phyloP scores from a whole-genome alignment of 2,888 invertebrate genomes.

The Pristionchus exspectatus region DNA sequence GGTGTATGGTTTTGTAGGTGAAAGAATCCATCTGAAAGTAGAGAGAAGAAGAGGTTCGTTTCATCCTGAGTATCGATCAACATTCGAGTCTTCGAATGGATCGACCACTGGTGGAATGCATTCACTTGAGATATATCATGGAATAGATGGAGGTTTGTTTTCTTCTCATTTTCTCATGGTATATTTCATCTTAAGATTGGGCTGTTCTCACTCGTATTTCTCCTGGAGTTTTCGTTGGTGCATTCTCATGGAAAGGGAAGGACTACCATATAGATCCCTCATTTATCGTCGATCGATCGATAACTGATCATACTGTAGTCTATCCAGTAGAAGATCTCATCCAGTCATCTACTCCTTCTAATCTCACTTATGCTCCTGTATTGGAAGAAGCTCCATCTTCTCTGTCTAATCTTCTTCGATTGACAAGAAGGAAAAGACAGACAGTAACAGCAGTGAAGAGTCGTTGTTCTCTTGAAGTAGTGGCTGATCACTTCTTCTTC shows the following conservation, averaged over 20 bases:
- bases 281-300: neutral
- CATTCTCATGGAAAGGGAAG: constrained; percentile 40
- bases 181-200: constrained; percentile 1
- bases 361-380: constrained; percentile 43
- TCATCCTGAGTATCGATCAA: constrained; percentile 44
- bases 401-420: constrained; percentile 14
- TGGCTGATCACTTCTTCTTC: constrained; percentile 56
- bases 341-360: constrained; percentile 19
- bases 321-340: constrained; percentile 35
- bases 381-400: constrained; percentile 33
- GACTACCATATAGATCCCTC: constrained; percentile 51
- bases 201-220: constrained; percentile 49
- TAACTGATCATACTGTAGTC: neutral
- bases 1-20: neutral
- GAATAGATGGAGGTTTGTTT: neutral
- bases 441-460: constrained; percentile 21
- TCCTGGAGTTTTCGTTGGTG: constrained; percentile 18
- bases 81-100: constrained; percentile 35
- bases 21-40: neutral
- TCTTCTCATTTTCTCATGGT: neutral
- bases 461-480: constrained; percentile 47
- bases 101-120: constrained; percentile 22
- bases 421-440: neutral
- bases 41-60: constrained; percentile 37
- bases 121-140: constrained; percentile 27